A percentile compares a stretch with the other conserved stretches of the same genome.
These are phyloP conservation scores for Nibea albiflora DNA, from an alignment of 2,113 vertebrate genomes.

Conservation along the genomic window DNA sequence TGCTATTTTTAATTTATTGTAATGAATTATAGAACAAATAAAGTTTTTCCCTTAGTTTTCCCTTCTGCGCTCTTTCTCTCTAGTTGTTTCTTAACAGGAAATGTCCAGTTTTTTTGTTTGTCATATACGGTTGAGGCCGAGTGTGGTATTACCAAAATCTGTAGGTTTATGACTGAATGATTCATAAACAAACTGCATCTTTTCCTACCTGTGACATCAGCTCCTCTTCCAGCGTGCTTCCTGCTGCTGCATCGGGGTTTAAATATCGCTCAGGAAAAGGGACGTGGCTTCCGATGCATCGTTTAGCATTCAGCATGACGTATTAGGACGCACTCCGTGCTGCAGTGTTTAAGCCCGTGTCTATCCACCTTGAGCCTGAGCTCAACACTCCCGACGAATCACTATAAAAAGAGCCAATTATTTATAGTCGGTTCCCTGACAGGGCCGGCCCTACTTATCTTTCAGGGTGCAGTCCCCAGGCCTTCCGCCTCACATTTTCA, in stretches of 20 bases:
- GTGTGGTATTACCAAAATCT: not conserved
- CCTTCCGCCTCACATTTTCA: conserved; percentile 45
- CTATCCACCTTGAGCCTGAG: conserved; percentile 60
- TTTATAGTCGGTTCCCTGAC: conserved; percentile 76
- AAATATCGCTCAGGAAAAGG: conserved; percentile 29
- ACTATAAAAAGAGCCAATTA: conserved; percentile 81
- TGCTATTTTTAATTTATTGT: not conserved
- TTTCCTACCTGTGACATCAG: conserved; percentile 23
- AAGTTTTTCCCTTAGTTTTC: not conserved
- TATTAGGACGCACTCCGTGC: conserved; percentile 37
- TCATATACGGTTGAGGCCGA: not conserved
- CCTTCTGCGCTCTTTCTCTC: not conserved
- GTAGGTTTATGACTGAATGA: conserved; percentile 19
- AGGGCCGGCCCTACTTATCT: conserved; percentile 76
- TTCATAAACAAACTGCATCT: conserved; percentile 14
- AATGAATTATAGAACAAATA: conserved; percentile 4
- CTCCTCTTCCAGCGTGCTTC: conserved; percentile 1
- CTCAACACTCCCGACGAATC: conserved; percentile 55
- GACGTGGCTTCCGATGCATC: conserved; percentile 15
- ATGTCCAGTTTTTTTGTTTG: not conserved
- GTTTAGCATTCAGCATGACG: conserved; percentile 7
- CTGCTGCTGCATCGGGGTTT: conserved; percentile 20
- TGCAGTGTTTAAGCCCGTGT: conserved; percentile 44
- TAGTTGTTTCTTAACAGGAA: not conserved
- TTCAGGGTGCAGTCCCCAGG: conserved; percentile 62